phyloP scores from a whole-genome alignment of 2,113 vertebrate genomes.

The Psilopogon haemacephalus region DNA sequence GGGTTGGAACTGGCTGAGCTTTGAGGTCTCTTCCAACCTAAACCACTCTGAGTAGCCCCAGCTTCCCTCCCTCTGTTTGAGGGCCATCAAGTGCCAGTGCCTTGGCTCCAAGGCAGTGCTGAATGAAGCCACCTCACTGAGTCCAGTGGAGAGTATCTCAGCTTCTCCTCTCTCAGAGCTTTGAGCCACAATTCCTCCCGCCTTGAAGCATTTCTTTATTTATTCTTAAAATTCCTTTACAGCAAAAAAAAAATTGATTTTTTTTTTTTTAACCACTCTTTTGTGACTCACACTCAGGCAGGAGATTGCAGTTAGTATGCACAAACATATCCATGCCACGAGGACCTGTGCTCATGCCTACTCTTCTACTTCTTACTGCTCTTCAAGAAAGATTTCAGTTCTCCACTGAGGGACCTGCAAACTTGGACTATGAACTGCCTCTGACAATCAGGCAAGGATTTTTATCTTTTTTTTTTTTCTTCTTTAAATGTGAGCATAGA shows the following conservation, averaged over 20 bases:
- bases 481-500: not conserved
- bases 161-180: not conserved
- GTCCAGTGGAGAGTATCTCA: rapidly evolving
- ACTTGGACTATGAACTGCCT: not conserved
- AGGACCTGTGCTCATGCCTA: rapidly evolving
- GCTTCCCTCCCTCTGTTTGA: not conserved
- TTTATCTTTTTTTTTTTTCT: not conserved
- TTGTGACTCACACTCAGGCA: not conserved
- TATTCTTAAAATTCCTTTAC: not conserved
- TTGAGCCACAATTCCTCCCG: not conserved
- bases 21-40: too few relatives aligned
- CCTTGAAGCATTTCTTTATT: not conserved
- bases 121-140: not conserved
- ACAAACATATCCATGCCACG: rapidly evolving
- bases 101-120: not conserved
- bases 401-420: not conserved
- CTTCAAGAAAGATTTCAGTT: not conserved
- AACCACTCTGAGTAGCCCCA: too few relatives aligned
- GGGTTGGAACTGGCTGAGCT: too few relatives aligned
- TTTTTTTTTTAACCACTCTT: not conserved
- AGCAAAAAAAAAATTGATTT: not conserved
- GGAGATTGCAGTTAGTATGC: not conserved
- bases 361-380: not conserved
- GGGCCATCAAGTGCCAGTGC: not conserved
- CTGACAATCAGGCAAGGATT: not conserved